Percentiles rank a stretch among this genome's conserved stretches.
Evolutionary conservation across 2,888 invertebrate genomes (phyloP).

Genomic region (Sinhomidia bicolor): DNA sequence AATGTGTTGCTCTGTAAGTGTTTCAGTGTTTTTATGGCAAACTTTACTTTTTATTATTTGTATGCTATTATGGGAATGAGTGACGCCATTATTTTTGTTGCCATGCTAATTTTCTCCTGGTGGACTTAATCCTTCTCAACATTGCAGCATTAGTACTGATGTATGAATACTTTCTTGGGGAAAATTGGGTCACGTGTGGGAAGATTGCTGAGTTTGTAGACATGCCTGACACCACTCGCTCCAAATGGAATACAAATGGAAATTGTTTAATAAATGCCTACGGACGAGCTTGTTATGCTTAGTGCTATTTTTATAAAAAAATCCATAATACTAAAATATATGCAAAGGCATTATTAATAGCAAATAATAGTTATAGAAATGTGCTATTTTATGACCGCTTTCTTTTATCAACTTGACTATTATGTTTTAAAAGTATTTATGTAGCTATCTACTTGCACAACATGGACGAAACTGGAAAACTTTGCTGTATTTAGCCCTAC

Average conservation of each 20-base stretch:
- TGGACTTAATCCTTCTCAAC: conserved; percentile 6
- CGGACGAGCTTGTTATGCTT: too few species aligned
- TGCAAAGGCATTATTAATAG: too few species aligned
- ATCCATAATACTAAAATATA: too few species aligned
- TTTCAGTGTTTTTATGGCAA: background rate
- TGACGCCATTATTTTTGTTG: background rate
- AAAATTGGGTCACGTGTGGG: conserved; percentile 22
- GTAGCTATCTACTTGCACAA: too few species aligned
- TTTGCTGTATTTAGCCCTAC: too few species aligned
- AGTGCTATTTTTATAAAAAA: background rate
- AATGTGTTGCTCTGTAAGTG: background rate
- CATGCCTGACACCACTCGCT: background rate
- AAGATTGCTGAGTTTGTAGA: background rate
- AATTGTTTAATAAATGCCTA: too few species aligned
- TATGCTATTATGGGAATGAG: conserved; percentile 9
- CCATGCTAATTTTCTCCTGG: background rate
- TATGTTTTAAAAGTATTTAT: too few species aligned
- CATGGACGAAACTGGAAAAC: too few species aligned
- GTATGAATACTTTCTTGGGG: background rate
- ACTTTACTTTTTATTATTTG: conserved; percentile 1
- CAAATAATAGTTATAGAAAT: too few species aligned
- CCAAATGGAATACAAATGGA: background rate
- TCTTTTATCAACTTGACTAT: too few species aligned
- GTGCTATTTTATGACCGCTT: too few species aligned
- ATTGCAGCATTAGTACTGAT: too few species aligned